Conservation (phyloP, 2,113 vertebrate genomes). For the Diadophis punctatus region DNA sequence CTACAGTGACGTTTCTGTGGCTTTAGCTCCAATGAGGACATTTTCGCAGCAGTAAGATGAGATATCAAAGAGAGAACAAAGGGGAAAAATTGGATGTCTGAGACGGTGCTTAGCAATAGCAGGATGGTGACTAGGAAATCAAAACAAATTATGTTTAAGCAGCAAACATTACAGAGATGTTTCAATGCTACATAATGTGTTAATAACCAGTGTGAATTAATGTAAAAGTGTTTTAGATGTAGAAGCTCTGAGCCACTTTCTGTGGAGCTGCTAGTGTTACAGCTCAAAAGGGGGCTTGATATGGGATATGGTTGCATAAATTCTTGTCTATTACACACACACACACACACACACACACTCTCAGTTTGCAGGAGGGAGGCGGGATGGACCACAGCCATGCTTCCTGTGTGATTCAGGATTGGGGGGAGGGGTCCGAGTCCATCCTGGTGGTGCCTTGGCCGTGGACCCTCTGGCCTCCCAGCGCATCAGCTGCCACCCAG, state of each 20-base stretch:
- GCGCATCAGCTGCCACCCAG: not conserved
- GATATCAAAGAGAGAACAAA: conserved; percentile 19
- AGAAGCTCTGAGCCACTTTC: not conserved
- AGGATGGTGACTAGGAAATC: not conserved
- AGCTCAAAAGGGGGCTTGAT: not conserved
- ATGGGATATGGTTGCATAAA: not conserved
- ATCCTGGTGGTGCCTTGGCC: not conserved
- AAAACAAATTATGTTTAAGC: conserved; percentile 21
- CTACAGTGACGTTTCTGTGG: not conserved
- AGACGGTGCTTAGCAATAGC: not conserved
- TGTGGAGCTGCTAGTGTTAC: not conserved
- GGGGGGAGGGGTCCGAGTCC: no score
- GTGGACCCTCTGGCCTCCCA: not conserved
- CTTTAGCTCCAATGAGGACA: not conserved
- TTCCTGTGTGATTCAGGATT: not conserved
- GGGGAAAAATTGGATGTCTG: no score
- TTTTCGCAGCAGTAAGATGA: conserved; percentile 38
- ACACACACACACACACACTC: no score
- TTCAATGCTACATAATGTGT: not conserved
- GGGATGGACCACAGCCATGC: not conserved
- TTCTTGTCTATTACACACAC: not conserved
- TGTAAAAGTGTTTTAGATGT: conserved; percentile 8
- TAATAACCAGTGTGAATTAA: conserved; percentile 12
- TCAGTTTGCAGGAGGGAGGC: not conserved
- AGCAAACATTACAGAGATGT: conserved; percentile 10